Percentiles rank a stretch among this genome's conserved stretches.
These are phyloP conservation scores for Sinocyclocheilus rhinocerous DNA, from an alignment of 2,113 vertebrate species.

Conservation along the genomic window DNA sequence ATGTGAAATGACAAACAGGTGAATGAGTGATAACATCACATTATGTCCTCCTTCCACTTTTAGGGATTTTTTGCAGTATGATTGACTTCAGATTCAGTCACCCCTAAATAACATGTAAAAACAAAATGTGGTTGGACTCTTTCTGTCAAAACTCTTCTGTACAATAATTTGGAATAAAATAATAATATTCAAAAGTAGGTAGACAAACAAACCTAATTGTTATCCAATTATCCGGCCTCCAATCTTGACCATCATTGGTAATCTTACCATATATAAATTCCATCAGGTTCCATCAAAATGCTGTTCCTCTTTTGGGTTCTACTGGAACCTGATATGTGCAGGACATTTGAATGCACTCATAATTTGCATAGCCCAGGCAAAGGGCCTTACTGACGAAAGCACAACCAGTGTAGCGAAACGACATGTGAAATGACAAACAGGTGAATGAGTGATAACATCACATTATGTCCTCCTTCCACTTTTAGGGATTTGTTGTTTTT, in stretches of 20 bases:
- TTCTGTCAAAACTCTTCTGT: too few species aligned
- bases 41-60: not conserved
- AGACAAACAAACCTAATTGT: not conserved
- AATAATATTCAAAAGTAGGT: not conserved
- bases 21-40: not conserved
- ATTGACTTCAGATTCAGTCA: not conserved
- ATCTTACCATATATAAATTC: not conserved
- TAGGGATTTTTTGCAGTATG: not conserved
- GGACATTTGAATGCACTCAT: slow-evolving; percentile 43
- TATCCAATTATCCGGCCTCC: not conserved
- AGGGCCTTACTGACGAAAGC: slow-evolving; percentile 30
- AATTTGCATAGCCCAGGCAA: slow-evolving; percentile 49
- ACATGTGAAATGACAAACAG: not conserved
- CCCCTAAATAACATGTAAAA: not conserved
- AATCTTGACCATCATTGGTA: not conserved
- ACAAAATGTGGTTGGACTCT: not conserved
- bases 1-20: not conserved
- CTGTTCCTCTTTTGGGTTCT: not conserved
- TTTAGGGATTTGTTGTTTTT: not conserved
- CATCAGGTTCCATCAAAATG: not conserved
- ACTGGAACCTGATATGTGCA: slow-evolving; percentile 52
- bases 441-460: not conserved
- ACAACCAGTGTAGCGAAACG: not conserved
- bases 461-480: not conserved
- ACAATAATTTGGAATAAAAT: not conserved